Evolutionary conservation across 2,113 vertebrate species (phyloP).

Genomic region (Dromiciops gliroides): DNA sequence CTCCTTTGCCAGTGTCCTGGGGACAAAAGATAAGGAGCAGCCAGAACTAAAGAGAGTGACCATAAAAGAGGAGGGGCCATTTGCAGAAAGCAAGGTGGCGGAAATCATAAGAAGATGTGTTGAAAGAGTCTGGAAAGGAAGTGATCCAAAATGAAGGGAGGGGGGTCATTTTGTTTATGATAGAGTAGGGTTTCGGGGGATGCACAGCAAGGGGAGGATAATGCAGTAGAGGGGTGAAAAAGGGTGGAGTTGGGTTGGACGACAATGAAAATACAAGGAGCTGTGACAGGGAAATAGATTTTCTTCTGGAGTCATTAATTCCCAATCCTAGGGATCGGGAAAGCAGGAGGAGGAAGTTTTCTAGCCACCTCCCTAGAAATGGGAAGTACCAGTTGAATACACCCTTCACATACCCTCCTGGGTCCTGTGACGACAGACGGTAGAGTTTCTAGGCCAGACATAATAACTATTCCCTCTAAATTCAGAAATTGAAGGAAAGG

Average conservation of each 20-base stretch:
- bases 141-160: not conserved
- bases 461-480: not conserved
- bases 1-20: not conserved
- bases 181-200: not conserved
- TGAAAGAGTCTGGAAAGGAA: not conserved
- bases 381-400: not conserved
- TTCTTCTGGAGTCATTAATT: not conserved
- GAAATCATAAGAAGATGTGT: not conserved
- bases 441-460: not conserved
- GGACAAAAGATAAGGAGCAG: not conserved
- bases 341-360: not conserved
- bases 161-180: not conserved
- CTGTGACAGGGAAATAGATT: not conserved
- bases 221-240: not conserved
- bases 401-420: not conserved
- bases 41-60: not conserved
- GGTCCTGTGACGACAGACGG: not conserved
- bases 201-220: not conserved
- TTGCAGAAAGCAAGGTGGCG: not conserved
- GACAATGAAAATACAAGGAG: not conserved
- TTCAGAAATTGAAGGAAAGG: not conserved
- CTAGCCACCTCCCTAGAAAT: not conserved
- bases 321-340: not conserved
- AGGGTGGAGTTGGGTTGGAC: not conserved
- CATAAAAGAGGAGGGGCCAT: not conserved